Conservation (phyloP, 2,797 vertebrate species). For the Gadopsis marmoratus region DNA sequence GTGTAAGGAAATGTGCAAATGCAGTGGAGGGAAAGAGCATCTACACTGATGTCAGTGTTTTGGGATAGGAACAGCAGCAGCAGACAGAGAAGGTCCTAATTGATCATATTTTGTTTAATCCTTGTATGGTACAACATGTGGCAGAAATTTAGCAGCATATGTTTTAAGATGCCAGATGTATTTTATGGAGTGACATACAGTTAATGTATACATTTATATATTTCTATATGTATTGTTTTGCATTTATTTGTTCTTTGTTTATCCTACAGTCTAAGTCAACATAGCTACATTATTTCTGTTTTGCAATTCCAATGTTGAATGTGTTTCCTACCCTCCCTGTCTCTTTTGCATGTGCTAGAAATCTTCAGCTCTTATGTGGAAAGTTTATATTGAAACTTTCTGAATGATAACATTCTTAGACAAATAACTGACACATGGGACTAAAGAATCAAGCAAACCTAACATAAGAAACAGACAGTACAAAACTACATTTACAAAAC, state of each 20-base stretch:
- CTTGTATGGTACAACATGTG: not conserved
- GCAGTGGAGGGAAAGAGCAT: not conserved
- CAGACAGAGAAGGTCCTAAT: not conserved
- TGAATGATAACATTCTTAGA: no score
- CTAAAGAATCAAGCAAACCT: not conserved
- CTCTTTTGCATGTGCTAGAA: no score
- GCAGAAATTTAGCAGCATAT: not conserved
- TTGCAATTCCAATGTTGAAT: not conserved
- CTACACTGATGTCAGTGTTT: conserved; percentile 22
- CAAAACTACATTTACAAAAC: no score
- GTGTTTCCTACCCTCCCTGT: not conserved
- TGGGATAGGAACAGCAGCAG: not conserved
- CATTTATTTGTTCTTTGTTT: not conserved
- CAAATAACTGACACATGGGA: no score
- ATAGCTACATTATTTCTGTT: not conserved
- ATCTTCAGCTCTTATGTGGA: no score
- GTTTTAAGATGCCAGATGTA: no score
- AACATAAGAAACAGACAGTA: no score
- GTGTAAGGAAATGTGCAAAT: fast-evolving
- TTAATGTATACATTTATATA: no score
- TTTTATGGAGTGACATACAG: no score
- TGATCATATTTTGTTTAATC: not conserved
- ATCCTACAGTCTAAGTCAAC: not conserved
- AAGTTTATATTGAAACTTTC: no score
- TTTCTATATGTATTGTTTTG: not conserved